These are phyloP conservation scores for Zaprionus gabonicus DNA, from an alignment of 1,140 invertebrate species.

Conservation along the genomic window DNA sequence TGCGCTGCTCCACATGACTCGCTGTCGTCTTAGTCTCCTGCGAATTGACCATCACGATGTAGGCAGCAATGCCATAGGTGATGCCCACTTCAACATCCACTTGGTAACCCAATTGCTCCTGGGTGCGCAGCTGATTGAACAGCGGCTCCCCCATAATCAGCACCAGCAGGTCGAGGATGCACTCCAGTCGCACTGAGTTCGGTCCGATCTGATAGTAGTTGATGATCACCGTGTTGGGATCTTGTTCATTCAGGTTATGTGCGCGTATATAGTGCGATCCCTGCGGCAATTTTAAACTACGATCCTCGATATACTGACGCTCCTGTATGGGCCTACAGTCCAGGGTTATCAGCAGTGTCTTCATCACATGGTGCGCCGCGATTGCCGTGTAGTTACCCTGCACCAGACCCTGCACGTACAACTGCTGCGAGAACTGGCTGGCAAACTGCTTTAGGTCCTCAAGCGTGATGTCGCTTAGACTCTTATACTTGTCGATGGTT, in stretches of 20 bases:
- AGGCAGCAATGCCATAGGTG: slow-evolving; percentile 90
- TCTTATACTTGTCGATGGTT: slow-evolving; percentile 87
- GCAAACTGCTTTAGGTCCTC: slow-evolving; percentile 87
- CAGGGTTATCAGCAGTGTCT: slow-evolving; percentile 76
- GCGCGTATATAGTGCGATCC: slow-evolving; percentile 89
- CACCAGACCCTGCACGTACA: slow-evolving; percentile 89
- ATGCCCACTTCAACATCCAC: slow-evolving; percentile 89
- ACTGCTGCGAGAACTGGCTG: slow-evolving; percentile 85
- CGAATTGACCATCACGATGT: slow-evolving; percentile 89
- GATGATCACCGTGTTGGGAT: slow-evolving; percentile 93
- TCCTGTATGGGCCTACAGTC: slow-evolving; percentile 72
- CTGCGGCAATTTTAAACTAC: slow-evolving; percentile 86
- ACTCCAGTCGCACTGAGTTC: slow-evolving; percentile 87
- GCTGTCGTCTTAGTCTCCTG: slow-evolving; percentile 90
- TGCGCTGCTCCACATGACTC: slow-evolving; percentile 89
- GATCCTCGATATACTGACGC: slow-evolving; percentile 65
- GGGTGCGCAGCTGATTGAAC: slow-evolving; percentile 94
- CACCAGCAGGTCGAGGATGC: slow-evolving; percentile 91
- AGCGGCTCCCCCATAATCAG: slow-evolving; percentile 93
- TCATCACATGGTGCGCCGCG: slow-evolving; percentile 86
- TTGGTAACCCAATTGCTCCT: slow-evolving; percentile 95
- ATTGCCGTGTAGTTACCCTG: slow-evolving; percentile 91
- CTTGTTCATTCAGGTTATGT: slow-evolving; percentile 89
- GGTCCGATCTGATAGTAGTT: slow-evolving; percentile 95
- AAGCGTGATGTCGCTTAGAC: slow-evolving; percentile 87